Percentiles rank a stretch among this genome's conserved stretches.
Evolutionary conservation across 1,140 invertebrate species (phyloP).

Genomic region (Penaeus chinensis): DNA sequence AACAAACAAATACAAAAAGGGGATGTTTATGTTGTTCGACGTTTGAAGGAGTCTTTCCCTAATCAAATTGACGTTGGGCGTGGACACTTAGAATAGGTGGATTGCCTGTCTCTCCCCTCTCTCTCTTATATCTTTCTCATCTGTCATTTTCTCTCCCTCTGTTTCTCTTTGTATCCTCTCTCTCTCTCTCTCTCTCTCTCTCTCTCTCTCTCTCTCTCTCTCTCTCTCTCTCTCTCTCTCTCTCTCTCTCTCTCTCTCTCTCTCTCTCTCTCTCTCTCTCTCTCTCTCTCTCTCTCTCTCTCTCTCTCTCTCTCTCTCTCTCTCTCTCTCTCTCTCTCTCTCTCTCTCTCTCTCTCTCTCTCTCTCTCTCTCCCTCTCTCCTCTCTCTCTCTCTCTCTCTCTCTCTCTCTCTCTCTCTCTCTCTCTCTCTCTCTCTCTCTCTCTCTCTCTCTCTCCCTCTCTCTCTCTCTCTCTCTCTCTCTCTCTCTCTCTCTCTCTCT

Average conservation of each 20-base stretch:
- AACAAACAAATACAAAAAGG: too few species aligned
- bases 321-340: not conserved
- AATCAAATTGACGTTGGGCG: too few species aligned
- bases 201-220: conserved; percentile 38
- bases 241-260: not conserved
- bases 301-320: not conserved
- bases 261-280: not conserved
- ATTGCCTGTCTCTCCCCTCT: too few species aligned
- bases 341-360: not conserved
- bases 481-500: not conserved
- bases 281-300: too few species aligned
- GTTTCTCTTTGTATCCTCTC: not conserved
- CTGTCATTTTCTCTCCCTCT: not conserved
- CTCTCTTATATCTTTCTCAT: not conserved
- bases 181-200: not conserved
- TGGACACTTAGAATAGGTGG: not conserved
- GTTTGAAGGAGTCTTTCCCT: too few species aligned
- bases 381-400: not conserved
- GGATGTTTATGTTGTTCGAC: too few species aligned
- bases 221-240: conserved; percentile 30
- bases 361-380: not conserved
- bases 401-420: not conserved
- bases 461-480: not conserved
- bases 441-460: too few species aligned
- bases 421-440: too few species aligned